Conservation (phyloP, 2,888 invertebrate species). For the Clunio marinus region DNA sequence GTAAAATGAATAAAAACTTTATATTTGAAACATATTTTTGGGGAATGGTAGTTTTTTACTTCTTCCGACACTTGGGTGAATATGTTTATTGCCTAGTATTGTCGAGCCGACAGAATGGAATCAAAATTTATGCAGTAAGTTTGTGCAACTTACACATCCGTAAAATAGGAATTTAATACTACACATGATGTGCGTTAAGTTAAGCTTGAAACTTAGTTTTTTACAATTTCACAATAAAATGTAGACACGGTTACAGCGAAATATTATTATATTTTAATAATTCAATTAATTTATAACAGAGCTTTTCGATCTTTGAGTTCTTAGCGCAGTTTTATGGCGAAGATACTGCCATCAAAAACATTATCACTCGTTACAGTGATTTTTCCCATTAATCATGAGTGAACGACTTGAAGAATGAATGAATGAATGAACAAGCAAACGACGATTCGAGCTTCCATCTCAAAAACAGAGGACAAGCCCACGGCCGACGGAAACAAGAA, state of each 20-base stretch:
- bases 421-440: too few species aligned
- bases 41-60: not conserved
- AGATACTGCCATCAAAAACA: slow-evolving; percentile 13
- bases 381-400: not conserved
- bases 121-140: slow-evolving; percentile 3
- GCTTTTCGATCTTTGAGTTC: not conserved
- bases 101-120: not conserved
- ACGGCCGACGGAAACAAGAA: not conserved
- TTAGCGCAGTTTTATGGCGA: slow-evolving; percentile 17
- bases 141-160: not conserved
- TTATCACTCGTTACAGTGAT: slow-evolving; percentile 14
- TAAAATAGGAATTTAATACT: slow-evolving; percentile 35
- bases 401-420: not conserved
- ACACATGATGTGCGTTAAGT: not conserved
- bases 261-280: slow-evolving; percentile 5
- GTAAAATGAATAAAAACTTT: too few species aligned
- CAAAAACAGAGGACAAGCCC: not conserved
- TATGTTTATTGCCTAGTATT: not conserved
- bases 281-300: slow-evolving; percentile 12
- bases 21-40: slow-evolving; percentile 19
- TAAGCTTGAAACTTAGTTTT: not conserved
- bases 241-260: not conserved
- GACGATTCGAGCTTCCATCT: too few species aligned
- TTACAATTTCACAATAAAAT: not conserved
- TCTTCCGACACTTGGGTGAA: not conserved